Conservation (phyloP, 2,113 vertebrate species). For the Trogon melanurus region DNA sequence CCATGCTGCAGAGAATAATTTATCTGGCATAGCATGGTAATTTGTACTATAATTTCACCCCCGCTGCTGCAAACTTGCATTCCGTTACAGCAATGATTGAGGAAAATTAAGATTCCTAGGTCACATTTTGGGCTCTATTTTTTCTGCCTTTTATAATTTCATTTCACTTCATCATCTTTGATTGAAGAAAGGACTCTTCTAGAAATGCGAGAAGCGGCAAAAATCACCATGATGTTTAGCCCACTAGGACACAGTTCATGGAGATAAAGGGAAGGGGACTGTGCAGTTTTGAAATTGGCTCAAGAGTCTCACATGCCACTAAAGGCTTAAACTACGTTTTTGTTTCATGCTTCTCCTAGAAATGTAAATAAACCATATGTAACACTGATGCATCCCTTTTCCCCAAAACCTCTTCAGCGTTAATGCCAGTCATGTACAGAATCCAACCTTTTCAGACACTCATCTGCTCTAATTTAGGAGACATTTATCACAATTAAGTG, state of each 20-base stretch:
- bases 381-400: not conserved
- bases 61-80: slow-evolving; percentile 78
- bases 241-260: not conserved
- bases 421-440: not conserved
- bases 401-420: not conserved
- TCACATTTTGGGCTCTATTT: slow-evolving; percentile 72
- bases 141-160: slow-evolving; percentile 77
- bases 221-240: slow-evolving; percentile 9
- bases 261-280: not conserved
- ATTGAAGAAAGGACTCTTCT: slow-evolving; percentile 52
- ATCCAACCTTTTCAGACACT: not conserved
- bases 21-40: slow-evolving; percentile 81
- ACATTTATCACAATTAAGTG: not conserved
- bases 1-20: slow-evolving; percentile 81
- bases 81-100: slow-evolving; percentile 77
- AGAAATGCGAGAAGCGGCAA: slow-evolving; percentile 43
- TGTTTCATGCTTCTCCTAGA: not conserved
- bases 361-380: not conserved
- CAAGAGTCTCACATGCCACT: not conserved
- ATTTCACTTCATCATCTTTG: slow-evolving; percentile 67
- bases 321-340: not conserved
- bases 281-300: not conserved
- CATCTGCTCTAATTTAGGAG: not conserved
- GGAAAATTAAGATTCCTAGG: slow-evolving; percentile 82
- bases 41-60: slow-evolving; percentile 82